phyloP scores from a whole-genome alignment of 2,797 vertebrate genomes.

The Artibeus jamaicensis region DNA sequence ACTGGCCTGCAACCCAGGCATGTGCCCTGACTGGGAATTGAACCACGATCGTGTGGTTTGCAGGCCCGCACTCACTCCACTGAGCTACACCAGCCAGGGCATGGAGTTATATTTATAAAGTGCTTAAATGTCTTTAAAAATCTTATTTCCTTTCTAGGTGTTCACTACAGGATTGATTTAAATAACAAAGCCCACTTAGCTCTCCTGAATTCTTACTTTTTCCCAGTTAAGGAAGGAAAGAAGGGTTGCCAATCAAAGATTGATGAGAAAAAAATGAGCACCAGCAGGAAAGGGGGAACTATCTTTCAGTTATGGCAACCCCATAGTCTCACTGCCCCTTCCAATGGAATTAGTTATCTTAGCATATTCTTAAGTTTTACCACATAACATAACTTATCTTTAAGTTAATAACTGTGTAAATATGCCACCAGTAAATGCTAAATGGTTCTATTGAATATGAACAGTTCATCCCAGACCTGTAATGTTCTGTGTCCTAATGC shows the following conservation, averaged over 20 bases:
- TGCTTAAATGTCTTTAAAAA: slow-evolving; percentile 17
- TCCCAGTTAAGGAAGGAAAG: background rate
- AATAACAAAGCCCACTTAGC: background rate
- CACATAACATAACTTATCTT: slow-evolving; percentile 49
- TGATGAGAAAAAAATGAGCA: background rate
- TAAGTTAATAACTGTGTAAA: slow-evolving; percentile 57
- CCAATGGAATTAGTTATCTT: background rate
- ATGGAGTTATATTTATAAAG: background rate
- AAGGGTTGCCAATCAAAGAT: background rate
- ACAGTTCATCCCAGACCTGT: slow-evolving; percentile 58
- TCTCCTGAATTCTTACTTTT: background rate
- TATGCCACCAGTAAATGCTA: slow-evolving; percentile 61
- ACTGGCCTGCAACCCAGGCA: too few species aligned
- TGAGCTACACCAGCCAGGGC: too few species aligned
- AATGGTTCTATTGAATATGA: slow-evolving; percentile 36
- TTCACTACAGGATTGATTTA: background rate
- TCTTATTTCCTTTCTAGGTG: background rate
- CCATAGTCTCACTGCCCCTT: background rate
- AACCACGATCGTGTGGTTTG: too few species aligned
- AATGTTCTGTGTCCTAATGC: slow-evolving; percentile 55
- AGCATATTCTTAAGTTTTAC: slow-evolving; percentile 35
- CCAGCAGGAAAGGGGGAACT: background rate
- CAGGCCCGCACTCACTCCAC: too few species aligned
- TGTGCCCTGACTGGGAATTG: too few species aligned
- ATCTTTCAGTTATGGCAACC: background rate